Evolutionary conservation across 2,797 vertebrate genomes (phyloP).

Genomic region (Podarcis lilfordi): DNA sequence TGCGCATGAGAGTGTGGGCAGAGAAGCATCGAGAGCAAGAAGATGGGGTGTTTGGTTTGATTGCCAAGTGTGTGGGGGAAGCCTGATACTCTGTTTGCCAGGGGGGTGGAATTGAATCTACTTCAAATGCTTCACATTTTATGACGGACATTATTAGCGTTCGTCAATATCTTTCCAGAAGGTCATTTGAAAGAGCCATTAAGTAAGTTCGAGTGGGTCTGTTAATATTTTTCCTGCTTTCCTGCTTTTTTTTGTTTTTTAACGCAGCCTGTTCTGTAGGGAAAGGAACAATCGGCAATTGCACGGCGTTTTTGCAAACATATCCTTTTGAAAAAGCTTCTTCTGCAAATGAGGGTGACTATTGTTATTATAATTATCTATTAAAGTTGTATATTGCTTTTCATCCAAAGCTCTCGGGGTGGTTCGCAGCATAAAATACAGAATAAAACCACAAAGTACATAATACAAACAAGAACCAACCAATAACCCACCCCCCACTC

Average conservation of each 20-base stretch:
- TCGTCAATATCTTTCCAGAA: constrained; percentile 43
- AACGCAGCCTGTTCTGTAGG: neutral
- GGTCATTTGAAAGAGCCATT: constrained; percentile 24
- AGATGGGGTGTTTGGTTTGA: constrained; percentile 45
- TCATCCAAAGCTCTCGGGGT: no score
- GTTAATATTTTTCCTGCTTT: neutral
- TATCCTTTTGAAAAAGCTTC: neutral
- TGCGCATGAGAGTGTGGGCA: neutral
- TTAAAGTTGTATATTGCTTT: no score
- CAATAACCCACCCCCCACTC: neutral
- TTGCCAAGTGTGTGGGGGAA: constrained; percentile 44
- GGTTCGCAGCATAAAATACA: no score
- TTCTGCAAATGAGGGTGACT: no score
- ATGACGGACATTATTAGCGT: constrained; percentile 33
- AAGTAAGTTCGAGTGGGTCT: constrained; percentile 21
- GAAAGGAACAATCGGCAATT: neutral
- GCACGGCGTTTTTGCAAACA: neutral
- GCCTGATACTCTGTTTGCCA: constrained; percentile 30
- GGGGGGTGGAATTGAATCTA: constrained; percentile 1
- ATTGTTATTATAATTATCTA: no score
- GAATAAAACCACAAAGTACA: no score
- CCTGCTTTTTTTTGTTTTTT: neutral
- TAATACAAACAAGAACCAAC: no score
- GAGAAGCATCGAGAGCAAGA: neutral
- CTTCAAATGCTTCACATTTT: neutral